A percentile compares a stretch with the other conserved stretches of the same genome.
phyloP scores from a whole-genome alignment of 2,797 vertebrate species.

The Sternotherus odoratus region DNA sequence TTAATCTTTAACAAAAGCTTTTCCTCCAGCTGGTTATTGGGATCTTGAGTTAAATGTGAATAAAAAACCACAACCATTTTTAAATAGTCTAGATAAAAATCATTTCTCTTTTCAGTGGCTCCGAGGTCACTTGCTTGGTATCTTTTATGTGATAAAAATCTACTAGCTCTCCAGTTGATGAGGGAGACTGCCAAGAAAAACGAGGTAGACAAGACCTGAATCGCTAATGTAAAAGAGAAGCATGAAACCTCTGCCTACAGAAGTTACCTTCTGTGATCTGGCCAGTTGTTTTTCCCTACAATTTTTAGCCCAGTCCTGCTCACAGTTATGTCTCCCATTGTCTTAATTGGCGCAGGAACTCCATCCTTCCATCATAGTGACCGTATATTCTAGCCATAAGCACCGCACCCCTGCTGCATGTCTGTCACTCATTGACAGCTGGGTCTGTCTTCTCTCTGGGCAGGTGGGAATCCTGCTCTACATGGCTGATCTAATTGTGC shows the following conservation, averaged over 20 bases:
- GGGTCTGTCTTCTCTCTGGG: background rate
- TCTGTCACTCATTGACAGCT: background rate
- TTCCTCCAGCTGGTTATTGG: constrained; percentile 64
- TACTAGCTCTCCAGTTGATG: constrained; percentile 46
- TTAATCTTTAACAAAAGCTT: constrained; percentile 39
- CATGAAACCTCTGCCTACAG: background rate
- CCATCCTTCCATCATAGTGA: background rate
- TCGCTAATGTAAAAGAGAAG: constrained; percentile 29
- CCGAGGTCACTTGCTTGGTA: constrained; percentile 4
- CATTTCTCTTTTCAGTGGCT: constrained; percentile 16
- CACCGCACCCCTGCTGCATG: accelerated
- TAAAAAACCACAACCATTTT: constrained; percentile 46
- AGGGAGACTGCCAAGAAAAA: constrained; percentile 47
- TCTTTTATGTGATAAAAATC: constrained; percentile 57
- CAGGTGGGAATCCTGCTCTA: constrained; percentile 94
- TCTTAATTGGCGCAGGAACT: background rate
- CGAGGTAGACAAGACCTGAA: background rate
- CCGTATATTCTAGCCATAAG: background rate
- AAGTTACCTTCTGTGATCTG: background rate
- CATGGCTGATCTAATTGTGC: constrained; percentile 90
- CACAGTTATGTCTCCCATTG: background rate
- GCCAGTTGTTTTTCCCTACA: background rate
- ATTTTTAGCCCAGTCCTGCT: background rate
- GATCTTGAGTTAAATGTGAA: constrained; percentile 44
- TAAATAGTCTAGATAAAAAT: constrained; percentile 32